A percentile compares a stretch with the other conserved stretches of the same genome.
Conservation (phyloP, 2,113 vertebrate species). For the Solea senegalensis region DNA sequence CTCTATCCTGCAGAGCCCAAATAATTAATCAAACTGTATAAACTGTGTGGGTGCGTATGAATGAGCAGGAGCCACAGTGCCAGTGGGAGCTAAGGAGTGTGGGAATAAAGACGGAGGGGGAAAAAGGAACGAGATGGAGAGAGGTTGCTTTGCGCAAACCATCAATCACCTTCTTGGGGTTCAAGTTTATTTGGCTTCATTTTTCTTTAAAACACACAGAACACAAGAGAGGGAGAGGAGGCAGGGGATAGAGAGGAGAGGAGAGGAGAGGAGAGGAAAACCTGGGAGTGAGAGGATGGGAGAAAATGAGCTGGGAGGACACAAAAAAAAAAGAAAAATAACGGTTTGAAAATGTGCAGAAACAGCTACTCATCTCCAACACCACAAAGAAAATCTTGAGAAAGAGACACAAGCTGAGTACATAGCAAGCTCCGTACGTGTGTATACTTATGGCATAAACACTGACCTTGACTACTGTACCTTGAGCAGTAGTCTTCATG, state of each 20-base stretch:
- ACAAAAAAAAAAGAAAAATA: background rate
- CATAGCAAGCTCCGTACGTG: background rate
- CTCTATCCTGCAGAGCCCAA: slow-evolving; percentile 34
- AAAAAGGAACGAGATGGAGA: slow-evolving; percentile 49
- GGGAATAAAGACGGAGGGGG: slow-evolving; percentile 52
- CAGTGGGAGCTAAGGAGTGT: slow-evolving; percentile 46
- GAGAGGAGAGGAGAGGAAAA: slow-evolving; percentile 9
- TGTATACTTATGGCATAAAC: background rate
- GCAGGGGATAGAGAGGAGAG: slow-evolving; percentile 9
- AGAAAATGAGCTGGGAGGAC: background rate
- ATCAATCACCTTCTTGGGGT: slow-evolving; percentile 76
- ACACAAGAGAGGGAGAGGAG: slow-evolving; percentile 33
- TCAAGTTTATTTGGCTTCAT: slow-evolving; percentile 75
- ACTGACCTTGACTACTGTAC: too few relatives aligned
- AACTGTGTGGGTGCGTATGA: slow-evolving; percentile 19
- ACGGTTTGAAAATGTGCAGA: background rate
- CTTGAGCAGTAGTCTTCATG: too few relatives aligned
- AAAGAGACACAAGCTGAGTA: background rate
- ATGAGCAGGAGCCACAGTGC: slow-evolving; percentile 15
- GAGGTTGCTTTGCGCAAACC: slow-evolving; percentile 56
- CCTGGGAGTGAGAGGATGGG: slow-evolving; percentile 8
- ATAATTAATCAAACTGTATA: slow-evolving; percentile 67
- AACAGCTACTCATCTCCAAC: background rate
- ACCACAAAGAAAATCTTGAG: slow-evolving; percentile 1
- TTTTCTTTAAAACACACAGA: slow-evolving; percentile 62